Percentiles rank a stretch among this genome's conserved stretches.
Conservation (phyloP, 1,140 invertebrate species). For the Drosophila funebris region DNA sequence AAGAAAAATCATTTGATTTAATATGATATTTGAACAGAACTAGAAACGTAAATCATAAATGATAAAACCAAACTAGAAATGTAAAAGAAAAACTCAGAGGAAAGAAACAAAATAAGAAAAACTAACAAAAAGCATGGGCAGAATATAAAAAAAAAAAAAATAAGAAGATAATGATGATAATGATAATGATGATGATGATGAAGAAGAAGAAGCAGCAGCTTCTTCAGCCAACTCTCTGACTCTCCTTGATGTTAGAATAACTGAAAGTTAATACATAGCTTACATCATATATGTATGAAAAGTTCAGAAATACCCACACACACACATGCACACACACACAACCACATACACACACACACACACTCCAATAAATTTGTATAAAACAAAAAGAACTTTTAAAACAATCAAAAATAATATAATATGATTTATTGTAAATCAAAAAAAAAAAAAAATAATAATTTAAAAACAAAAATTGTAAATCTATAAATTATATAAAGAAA, state of each 20-base stretch:
- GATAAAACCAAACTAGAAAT: neutral
- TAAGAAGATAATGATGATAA: too few relatives aligned
- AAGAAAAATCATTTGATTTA: neutral
- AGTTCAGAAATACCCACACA: neutral
- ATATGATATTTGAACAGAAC: neutral
- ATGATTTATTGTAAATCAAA: too few relatives aligned
- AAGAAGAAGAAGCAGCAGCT: neutral
- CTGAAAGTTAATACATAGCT: neutral
- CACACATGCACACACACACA: constrained; percentile 3
- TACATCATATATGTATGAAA: neutral
- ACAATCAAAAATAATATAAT: too few relatives aligned
- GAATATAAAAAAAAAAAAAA: neutral
- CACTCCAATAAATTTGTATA: neutral
- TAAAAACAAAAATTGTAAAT: too few relatives aligned
- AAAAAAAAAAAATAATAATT: too few relatives aligned
- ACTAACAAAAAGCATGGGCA: neutral
- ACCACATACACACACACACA: too few relatives aligned
- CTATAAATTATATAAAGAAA: too few relatives aligned
- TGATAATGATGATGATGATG: too few relatives aligned
- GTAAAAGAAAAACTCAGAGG: neutral
- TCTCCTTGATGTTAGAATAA: neutral
- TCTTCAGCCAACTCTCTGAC: neutral
- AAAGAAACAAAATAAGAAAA: neutral
- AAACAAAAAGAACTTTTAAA: neutral
- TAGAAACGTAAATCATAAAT: constrained; percentile 11